Evolutionary conservation across 2,888 invertebrate species (phyloP).

Genomic region (Sympetrum striolatum): DNA sequence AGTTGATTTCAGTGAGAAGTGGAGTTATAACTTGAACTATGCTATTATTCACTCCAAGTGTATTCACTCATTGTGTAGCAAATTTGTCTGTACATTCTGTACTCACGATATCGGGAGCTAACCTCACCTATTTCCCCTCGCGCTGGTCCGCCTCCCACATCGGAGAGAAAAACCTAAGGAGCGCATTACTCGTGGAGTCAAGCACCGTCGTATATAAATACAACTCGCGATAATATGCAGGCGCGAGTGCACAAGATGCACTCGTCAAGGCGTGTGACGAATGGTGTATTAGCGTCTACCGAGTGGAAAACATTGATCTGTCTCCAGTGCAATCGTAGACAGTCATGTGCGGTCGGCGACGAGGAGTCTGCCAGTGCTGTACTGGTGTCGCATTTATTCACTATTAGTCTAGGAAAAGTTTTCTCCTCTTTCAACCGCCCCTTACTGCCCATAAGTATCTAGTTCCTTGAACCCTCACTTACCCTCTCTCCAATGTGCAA

Average conservation of each 20-base stretch:
- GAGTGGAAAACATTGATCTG: slow-evolving; percentile 28
- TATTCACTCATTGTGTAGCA: background rate
- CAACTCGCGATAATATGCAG: background rate
- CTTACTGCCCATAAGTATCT: background rate
- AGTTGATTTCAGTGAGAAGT: too few species aligned
- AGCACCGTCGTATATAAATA: background rate
- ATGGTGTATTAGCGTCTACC: background rate
- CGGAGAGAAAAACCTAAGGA: background rate
- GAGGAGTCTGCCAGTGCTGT: background rate
- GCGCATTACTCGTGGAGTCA: background rate
- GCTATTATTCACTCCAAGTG: background rate
- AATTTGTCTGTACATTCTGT: background rate
- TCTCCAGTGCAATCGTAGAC: slow-evolving; percentile 5
- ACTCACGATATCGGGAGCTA: background rate
- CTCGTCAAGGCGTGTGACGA: background rate
- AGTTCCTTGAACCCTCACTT: too few species aligned
- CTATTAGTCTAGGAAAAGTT: background rate
- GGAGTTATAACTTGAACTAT: background rate
- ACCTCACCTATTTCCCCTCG: background rate
- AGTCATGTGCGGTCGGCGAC: background rate
- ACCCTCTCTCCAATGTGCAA: too few species aligned
- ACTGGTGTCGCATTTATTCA: background rate
- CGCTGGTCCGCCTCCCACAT: background rate
- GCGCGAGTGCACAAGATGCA: background rate
- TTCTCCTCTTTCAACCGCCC: background rate